These are phyloP conservation scores for Lutjanus erythropterus DNA, from an alignment of 2,113 vertebrate genomes.

Conservation along the genomic window DNA sequence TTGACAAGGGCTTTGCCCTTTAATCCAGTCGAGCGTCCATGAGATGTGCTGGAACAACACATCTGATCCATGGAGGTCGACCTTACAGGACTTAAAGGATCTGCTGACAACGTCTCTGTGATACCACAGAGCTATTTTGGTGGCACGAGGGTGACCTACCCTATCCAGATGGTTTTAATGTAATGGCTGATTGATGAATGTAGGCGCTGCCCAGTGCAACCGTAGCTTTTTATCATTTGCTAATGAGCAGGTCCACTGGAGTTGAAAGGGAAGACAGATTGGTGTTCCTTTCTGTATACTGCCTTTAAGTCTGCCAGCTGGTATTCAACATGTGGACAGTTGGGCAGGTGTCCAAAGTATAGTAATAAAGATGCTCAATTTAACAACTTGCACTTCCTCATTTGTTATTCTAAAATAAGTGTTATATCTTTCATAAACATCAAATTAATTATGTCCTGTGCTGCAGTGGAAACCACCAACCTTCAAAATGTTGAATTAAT, in stretches of 20 bases:
- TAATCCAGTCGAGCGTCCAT: too few relatives aligned
- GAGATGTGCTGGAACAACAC: too few relatives aligned
- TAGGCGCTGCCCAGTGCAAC: neutral
- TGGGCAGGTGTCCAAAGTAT: constrained; percentile 43
- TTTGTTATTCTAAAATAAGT: constrained; percentile 3
- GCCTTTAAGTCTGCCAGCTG: constrained; percentile 39
- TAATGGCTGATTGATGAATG: too few relatives aligned
- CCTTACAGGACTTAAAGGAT: too few relatives aligned
- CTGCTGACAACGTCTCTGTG: too few relatives aligned
- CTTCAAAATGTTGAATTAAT: neutral
- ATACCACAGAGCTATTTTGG: too few relatives aligned
- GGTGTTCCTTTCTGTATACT: constrained; percentile 18
- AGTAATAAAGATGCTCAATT: constrained; percentile 44
- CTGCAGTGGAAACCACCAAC: neutral
- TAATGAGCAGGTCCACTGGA: constrained; percentile 22
- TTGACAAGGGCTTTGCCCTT: too few relatives aligned
- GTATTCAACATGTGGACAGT: constrained; percentile 27
- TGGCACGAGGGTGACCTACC: too few relatives aligned
- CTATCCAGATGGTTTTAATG: too few relatives aligned
- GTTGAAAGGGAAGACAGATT: constrained; percentile 15
- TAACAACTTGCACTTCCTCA: constrained; percentile 21
- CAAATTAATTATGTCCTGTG: neutral
- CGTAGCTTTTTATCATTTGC: constrained; percentile 17
- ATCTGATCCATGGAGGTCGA: too few relatives aligned
- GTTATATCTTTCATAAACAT: neutral